Conservation (phyloP, 1,140 invertebrate genomes). For the Drosophila kurseongensis region DNA sequence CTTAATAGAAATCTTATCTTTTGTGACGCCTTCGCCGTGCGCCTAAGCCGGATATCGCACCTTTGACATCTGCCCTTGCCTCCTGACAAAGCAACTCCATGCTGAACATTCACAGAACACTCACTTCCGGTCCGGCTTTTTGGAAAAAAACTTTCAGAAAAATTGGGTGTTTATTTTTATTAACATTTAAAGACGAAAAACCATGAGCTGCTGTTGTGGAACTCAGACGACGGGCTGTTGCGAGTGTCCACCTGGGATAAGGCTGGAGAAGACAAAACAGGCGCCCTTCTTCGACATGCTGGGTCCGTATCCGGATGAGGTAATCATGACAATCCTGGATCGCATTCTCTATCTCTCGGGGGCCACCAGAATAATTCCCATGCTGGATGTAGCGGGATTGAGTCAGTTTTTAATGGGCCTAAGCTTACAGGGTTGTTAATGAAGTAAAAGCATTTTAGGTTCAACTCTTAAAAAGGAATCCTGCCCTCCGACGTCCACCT, state of each 20-base stretch:
- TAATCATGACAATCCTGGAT: constrained; percentile 53
- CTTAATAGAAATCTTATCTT: constrained; percentile 84
- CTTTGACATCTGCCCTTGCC: constrained; percentile 74
- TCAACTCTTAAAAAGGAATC: neutral
- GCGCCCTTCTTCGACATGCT: neutral
- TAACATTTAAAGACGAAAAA: constrained; percentile 1
- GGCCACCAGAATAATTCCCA: constrained; percentile 29
- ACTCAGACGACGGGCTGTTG: neutral
- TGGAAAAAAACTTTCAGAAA: constrained; percentile 10
- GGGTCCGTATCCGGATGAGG: constrained; percentile 58
- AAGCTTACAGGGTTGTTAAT: no score
- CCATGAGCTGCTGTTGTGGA: constrained; percentile 6
- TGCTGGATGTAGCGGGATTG: neutral
- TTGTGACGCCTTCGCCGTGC: constrained; percentile 57
- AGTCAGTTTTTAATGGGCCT: neutral
- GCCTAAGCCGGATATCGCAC: constrained; percentile 79
- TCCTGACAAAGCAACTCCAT: constrained; percentile 9
- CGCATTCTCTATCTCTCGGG: constrained; percentile 46
- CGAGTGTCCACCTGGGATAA: neutral
- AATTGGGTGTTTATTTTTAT: constrained; percentile 24
- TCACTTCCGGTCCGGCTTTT: constrained; percentile 8
- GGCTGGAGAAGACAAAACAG: neutral
- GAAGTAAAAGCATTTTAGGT: neutral
- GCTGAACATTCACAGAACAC: constrained; percentile 16
- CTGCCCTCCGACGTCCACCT: neutral